These are phyloP conservation scores for Trachythela sp. DNA, from an alignment of 64 coral and sea anemone genomes.

Conservation along the genomic window DNA sequence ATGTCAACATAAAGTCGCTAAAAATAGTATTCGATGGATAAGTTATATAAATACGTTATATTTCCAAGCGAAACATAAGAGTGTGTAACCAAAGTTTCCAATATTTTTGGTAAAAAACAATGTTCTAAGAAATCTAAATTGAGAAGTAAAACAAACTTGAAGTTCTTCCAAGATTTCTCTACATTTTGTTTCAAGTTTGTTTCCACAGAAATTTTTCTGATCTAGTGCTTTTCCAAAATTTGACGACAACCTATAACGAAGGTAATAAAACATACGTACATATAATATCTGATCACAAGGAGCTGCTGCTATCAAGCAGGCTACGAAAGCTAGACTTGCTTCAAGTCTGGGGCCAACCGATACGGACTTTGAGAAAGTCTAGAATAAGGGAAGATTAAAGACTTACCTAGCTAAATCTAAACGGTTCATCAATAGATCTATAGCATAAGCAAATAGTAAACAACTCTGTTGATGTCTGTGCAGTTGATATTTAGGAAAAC, in stretches of 20 bases:
- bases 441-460: conserved; percentile 71
- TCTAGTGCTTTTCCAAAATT: background rate
- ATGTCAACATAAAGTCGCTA: background rate
- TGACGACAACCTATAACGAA: background rate
- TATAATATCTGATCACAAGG: too few species aligned
- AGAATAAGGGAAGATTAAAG: too few species aligned
- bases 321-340: too few species aligned
- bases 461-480: conserved; percentile 86
- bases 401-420: background rate
- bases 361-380: background rate
- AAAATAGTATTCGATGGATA: background rate
- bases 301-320: too few species aligned
- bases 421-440: conserved; percentile 82
- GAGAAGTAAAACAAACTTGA: conserved; percentile 32
- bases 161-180: background rate
- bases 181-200: conserved; percentile 11
- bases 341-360: background rate
- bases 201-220: background rate
- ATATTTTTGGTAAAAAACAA: too few species aligned
- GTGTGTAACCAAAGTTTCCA: too few species aligned
- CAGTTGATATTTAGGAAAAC: conserved; percentile 47
- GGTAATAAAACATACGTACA: background rate
- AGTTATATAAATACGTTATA: too few species aligned
- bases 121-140: background rate
- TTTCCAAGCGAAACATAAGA: too few species aligned